Evolutionary conservation across 2,888 invertebrate species (phyloP).

Genomic region (Lycia hirtaria): DNA sequence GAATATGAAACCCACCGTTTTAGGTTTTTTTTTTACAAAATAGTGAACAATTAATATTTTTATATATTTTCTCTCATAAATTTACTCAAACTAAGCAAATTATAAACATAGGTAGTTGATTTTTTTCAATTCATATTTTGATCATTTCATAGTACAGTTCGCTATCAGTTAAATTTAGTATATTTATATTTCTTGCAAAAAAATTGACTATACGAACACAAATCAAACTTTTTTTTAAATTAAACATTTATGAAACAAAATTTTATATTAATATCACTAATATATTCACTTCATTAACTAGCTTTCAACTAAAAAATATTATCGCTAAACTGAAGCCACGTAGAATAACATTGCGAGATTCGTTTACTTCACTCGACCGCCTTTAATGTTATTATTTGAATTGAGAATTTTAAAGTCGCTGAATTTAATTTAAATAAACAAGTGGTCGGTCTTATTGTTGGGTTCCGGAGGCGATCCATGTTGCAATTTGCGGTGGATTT

Average conservation of each 20-base stretch:
- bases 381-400: constrained; percentile 76
- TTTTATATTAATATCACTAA: not conserved
- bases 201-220: no score
- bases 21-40: no score
- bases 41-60: no score
- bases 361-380: constrained; percentile 34
- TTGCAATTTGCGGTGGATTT: constrained; percentile 33
- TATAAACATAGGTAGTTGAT: no score
- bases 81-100: no score
- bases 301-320: not conserved
- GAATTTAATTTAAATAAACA: constrained; percentile 68
- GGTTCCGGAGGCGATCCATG: constrained; percentile 42
- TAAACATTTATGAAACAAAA: not conserved
- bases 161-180: no score
- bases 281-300: not conserved
- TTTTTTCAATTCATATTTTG: no score
- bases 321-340: not conserved
- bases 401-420: constrained; percentile 70
- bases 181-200: no score
- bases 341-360: constrained; percentile 18
- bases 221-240: no score
- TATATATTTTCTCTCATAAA: no score
- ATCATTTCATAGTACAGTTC: no score
- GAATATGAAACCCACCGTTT: no score
- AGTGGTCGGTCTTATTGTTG: constrained; percentile 51